Base-by-base conservation (phyloP, 23 tunicate species). In the Diplosoma virens region DNA sequence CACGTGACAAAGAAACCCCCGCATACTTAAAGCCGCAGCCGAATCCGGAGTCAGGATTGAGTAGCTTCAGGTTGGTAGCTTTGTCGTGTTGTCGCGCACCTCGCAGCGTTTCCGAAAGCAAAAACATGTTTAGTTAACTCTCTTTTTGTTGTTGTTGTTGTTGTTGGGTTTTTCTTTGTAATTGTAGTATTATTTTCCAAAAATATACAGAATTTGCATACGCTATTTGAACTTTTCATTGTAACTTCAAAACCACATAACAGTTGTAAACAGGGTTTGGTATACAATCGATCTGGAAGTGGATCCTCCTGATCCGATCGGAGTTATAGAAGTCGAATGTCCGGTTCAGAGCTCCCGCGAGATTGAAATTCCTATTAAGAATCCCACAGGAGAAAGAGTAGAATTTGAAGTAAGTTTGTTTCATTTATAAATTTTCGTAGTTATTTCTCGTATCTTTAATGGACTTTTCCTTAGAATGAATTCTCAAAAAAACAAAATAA, bases 221-320 rank as follows among this genome's bases (percentile, higher is more conserved):
- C n/a, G n/a, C n/a, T n/a, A n/a, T n/a, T n/a, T n/a, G n/a, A n/a
- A n/a, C n/a, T n/a, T n/a, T n/a, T n/a, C n/a, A n/a, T n/a, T n/a
- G n/a, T n/a, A n/a, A n/a, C n/a, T n/a, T n/a, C n/a, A n/a, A n/a
- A n/a, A n/a, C n/a, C n/a, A n/a, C n/a, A n/a, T n/a, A n/a, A n/a
- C n/a, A n/a, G n/a, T n/a, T n/a, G n/a, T n/a, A n/a, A n/a, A n/a
- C 81, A 92, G 97, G 33, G 88, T 92, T 27, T 92, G 97, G 97
- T 92, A 80, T 66, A 64, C 97, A 7, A 3, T 92, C 7, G 71
- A 60, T 25, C 52, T 92, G 23, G 71, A 81, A 11, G 84, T 81
- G 28, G 81, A 78, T 3, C 93, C 97, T 47, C 37, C 87, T 3
- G 86, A 79, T 1, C 87, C 92, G 0, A 59, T 75, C 41, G 81